Percentiles rank a stretch among this genome's conserved stretches.
Conservation (phyloP, 2,797 vertebrate genomes). For the Anguilla anguilla region DNA sequence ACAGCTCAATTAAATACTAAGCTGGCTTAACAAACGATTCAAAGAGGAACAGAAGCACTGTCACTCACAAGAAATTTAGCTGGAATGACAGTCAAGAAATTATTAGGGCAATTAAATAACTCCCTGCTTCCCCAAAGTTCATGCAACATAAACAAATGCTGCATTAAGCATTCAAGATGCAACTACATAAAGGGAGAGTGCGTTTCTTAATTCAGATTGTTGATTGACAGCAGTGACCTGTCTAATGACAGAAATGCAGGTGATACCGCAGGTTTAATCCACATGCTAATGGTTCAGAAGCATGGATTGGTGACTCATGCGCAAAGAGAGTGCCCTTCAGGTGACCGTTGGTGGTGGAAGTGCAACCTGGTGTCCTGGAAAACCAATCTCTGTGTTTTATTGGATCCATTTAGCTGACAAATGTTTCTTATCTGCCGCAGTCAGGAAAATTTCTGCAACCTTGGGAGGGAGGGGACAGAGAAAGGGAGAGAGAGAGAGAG, state of each 20-base stretch:
- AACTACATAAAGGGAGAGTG: not conserved
- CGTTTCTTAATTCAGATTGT: not conserved
- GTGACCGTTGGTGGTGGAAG: not conserved
- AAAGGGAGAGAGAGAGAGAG: not conserved
- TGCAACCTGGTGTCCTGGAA: constrained; percentile 30
- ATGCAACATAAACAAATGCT: too few species aligned
- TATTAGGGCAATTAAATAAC: too few species aligned
- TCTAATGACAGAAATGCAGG: not conserved
- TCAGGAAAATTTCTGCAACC: constrained; percentile 37
- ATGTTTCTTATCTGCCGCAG: constrained; percentile 12
- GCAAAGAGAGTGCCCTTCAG: constrained; percentile 5
- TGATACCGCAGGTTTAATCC: not conserved
- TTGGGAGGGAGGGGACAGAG: constrained; percentile 36
- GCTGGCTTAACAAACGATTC: too few species aligned
- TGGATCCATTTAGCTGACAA: constrained; percentile 24
- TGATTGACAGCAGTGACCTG: not conserved
- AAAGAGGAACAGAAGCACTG: too few species aligned
- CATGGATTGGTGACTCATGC: not conserved
- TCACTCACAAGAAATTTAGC: too few species aligned
- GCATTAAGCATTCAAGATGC: not conserved
- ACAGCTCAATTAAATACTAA: too few species aligned
- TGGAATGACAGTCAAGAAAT: too few species aligned
- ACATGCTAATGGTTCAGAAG: not conserved
- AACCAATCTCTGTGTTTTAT: constrained; percentile 49
- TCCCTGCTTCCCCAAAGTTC: too few species aligned